Evolutionary conservation across 2,888 invertebrate genomes (phyloP), one percentile per base, ranked within the genome.

Genomic region (Omphaloscelis lunosa): DNA sequence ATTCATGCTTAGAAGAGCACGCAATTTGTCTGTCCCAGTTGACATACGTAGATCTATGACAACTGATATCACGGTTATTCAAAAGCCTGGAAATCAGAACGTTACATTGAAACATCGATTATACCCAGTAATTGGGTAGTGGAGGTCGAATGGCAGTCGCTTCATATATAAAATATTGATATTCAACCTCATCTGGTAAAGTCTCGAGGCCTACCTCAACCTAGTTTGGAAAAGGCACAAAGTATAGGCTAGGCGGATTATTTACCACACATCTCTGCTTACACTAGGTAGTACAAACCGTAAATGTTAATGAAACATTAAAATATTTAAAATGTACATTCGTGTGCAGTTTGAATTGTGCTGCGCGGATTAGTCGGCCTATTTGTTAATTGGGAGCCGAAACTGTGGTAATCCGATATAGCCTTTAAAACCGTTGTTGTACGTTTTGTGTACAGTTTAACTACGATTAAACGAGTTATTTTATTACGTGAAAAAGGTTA

Each of bases 341-440:
- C 45, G 75, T 66, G 79, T 87, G 73, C 75, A 73, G 51, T 72
- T 74, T 41, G 66, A 53, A 74, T 72, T 48, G 58, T 78, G 77
- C 78, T 62, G 65, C 41, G 66, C 12, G 79, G 77, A 80, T 87
- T 83, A 83, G 80, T 29, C n/a, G 17, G 80, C 80, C 75, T 80
- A 72, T 87, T 86, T 77, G 87, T 77, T 87, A 82, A 86, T 87
- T 86, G 82, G 72, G 59, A 82, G 67, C 82, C 63, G 59, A 85
- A 85, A 85, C 76, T 56, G 78, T 11, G 74, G 78, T 87, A 87
- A 86, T 85, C 87, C 78, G 80, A 82, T 87, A 83, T 53, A 82
- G 77, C 75, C 51, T 73, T 74, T 84, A 79, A 75, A 75, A 62
- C 66, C 61, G 51, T 58, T 75, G 82, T 63, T 77, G 73, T 67